These are phyloP conservation scores for Budorcas taxicolor DNA, from an alignment of 2,113 vertebrate genomes.

Conservation along the genomic window DNA sequence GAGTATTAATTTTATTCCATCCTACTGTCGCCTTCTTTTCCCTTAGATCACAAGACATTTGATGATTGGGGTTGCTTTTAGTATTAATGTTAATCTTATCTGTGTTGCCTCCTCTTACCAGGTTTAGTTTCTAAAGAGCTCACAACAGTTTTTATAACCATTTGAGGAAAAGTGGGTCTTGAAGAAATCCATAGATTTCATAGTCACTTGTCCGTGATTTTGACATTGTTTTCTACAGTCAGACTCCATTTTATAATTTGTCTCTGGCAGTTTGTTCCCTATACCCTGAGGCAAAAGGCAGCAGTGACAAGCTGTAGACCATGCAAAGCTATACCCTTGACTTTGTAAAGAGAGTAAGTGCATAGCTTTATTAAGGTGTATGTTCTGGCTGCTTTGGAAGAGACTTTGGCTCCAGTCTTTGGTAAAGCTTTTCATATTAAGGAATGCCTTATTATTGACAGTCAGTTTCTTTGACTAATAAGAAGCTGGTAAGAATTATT, in stretches of 20 bases:
- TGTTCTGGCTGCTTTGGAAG: background rate
- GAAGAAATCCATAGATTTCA: background rate
- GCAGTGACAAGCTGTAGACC: background rate
- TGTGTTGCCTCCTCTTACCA: background rate
- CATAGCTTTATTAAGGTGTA: background rate
- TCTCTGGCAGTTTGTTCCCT: background rate
- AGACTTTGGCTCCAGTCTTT: background rate
- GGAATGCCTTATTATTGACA: background rate
- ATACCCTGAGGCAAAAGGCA: background rate
- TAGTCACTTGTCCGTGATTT: background rate
- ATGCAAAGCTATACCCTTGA: background rate
- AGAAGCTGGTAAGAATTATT: background rate
- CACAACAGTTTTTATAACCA: background rate
- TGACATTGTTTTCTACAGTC: background rate
- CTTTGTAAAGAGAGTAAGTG: background rate
- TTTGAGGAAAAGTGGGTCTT: background rate
- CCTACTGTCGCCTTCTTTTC: background rate
- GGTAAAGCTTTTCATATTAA: background rate
- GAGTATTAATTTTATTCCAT: background rate
- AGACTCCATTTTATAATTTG: background rate
- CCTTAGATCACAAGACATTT: background rate
- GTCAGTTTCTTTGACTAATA: slow-evolving; percentile 7
- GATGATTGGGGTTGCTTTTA: background rate
- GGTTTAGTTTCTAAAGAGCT: background rate
- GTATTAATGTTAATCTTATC: background rate